phyloP scores from a whole-genome alignment of 1,140 invertebrate species.

The Cherax quadricarinatus region DNA sequence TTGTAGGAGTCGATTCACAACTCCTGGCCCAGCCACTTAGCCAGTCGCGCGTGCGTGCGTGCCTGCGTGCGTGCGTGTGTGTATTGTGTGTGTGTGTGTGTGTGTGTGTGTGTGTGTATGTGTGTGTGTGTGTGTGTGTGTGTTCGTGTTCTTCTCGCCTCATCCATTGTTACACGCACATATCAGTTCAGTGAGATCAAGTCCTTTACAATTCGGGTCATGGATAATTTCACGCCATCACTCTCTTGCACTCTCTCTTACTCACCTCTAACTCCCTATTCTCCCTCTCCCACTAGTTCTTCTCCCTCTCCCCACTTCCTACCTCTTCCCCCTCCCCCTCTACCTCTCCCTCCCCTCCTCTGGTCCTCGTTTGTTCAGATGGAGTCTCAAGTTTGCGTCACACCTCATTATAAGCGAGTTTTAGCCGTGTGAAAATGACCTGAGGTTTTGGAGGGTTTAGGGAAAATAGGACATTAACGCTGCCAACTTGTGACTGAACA shows the following conservation, averaged over 20 bases:
- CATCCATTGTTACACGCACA: too few relatives aligned
- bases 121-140: too few relatives aligned
- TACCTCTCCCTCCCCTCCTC: neutral
- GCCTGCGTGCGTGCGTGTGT: too few relatives aligned
- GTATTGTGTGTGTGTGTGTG: too few relatives aligned
- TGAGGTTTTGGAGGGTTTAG: neutral
- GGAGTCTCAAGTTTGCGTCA: neutral
- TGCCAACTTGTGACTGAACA: neutral
- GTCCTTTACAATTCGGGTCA: too few relatives aligned
- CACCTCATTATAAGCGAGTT: neutral
- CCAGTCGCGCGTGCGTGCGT: too few relatives aligned
- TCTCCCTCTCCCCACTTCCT: neutral
- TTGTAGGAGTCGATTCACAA: too few relatives aligned
- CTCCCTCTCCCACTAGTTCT: neutral
- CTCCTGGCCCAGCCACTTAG: too few relatives aligned
- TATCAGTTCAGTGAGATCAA: too few relatives aligned
- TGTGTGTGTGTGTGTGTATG: too few relatives aligned
- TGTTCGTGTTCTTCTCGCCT: too few relatives aligned
- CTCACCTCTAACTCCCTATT: neutral
- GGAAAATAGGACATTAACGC: neutral
- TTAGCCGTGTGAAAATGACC: neutral
- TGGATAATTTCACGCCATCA: too few relatives aligned
- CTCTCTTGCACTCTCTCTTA: neutral
- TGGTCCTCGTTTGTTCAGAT: neutral
- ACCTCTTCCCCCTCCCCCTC: neutral